Percentiles rank a stretch among this genome's conserved stretches.
phyloP scores from a whole-genome alignment of 2,888 invertebrate species.

The Dermolepida albohirtum region DNA sequence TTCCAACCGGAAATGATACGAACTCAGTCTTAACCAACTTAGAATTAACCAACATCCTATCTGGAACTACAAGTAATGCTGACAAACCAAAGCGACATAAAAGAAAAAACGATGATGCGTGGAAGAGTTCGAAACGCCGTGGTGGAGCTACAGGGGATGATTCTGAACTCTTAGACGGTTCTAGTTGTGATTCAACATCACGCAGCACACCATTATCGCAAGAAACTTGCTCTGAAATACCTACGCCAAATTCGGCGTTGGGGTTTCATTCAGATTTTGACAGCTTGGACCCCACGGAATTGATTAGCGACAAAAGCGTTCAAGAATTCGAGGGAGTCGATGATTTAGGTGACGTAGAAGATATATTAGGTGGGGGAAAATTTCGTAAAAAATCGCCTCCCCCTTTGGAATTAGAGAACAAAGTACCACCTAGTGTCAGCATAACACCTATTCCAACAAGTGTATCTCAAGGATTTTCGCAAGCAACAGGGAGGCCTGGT shows the following conservation, averaged over 20 bases:
- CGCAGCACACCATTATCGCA: slow-evolving; percentile 68
- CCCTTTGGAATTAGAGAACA: slow-evolving; percentile 67
- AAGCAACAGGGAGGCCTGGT: slow-evolving; percentile 73
- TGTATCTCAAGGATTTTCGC: slow-evolving; percentile 44
- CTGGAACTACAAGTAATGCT: slow-evolving; percentile 49
- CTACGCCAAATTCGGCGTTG: slow-evolving; percentile 68
- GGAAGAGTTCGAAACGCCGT: slow-evolving; percentile 71
- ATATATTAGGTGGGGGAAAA: slow-evolving; percentile 68
- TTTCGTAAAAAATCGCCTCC: slow-evolving; percentile 67
- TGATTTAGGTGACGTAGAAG: slow-evolving; percentile 71
- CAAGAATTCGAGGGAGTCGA: slow-evolving; percentile 74
- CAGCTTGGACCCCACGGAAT: slow-evolving; percentile 72
- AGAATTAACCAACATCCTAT: slow-evolving; percentile 61
- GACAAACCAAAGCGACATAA: slow-evolving; percentile 64
- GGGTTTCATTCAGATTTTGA: slow-evolving; percentile 74
- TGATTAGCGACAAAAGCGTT: slow-evolving; percentile 64
- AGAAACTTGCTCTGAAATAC: slow-evolving; percentile 66
- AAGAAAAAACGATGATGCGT: slow-evolving; percentile 73
- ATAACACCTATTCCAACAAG: slow-evolving; percentile 70
- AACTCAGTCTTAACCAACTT: slow-evolving; percentile 57
- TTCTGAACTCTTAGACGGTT: slow-evolving; percentile 72
- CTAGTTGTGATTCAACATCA: slow-evolving; percentile 73
- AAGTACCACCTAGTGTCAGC: slow-evolving; percentile 74
- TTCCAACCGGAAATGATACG: slow-evolving; percentile 54
- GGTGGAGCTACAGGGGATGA: slow-evolving; percentile 62